Conservation (phyloP, 23 tunicate species). For the Ciona savignyi region DNA sequence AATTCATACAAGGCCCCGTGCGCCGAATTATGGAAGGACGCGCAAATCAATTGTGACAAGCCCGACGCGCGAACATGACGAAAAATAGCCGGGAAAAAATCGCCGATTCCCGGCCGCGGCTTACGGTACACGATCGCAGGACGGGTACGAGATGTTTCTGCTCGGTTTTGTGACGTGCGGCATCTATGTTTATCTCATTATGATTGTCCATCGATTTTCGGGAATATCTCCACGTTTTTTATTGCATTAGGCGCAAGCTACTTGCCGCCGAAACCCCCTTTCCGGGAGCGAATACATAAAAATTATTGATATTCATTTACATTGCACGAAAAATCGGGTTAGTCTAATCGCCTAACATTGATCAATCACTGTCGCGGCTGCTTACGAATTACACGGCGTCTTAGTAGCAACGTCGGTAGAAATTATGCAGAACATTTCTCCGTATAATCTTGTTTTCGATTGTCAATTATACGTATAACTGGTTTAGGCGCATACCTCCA, state of each 20-base stretch:
- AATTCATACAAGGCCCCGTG: background rate
- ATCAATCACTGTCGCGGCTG: background rate
- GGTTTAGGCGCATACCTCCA: too few relatives aligned
- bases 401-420: background rate
- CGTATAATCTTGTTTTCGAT: too few relatives aligned
- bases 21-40: conserved; percentile 1
- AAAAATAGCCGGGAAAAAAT: background rate
- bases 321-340: background rate
- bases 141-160: background rate
- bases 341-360: background rate
- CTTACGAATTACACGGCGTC: background rate
- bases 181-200: background rate
- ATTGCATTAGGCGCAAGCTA: background rate
- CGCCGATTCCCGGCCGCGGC: background rate
- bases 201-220: conserved; percentile 1
- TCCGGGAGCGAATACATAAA: background rate
- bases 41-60: background rate
- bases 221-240: background rate
- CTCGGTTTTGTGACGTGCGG: conserved; percentile 1
- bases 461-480: too few relatives aligned
- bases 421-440: too few relatives aligned
- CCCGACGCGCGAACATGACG: conserved; percentile 3
- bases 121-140: background rate
- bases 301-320: background rate
- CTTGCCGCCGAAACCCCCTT: background rate